Evolutionary conservation across 2,888 invertebrate genomes (phyloP), one percentile per base, ranked within the genome.

Genomic region (Emmelina monodactyla): DNA sequence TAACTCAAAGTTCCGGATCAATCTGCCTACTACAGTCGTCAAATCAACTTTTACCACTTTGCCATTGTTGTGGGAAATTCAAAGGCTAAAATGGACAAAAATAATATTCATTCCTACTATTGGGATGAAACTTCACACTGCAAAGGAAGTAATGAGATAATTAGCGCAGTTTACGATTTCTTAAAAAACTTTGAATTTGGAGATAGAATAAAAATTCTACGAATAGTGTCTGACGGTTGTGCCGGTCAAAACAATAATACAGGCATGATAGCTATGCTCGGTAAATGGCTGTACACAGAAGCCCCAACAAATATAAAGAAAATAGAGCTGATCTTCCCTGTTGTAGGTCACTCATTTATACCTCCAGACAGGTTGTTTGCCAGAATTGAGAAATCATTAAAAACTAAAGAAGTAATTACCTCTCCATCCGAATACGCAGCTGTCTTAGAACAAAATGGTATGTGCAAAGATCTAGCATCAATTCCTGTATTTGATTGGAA

Each of bases 31-130:
- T 42, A 38, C 42, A 11, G 45, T 42, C 2, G 49, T 42, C 34
- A 41, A 40, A 13, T 42, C 28, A 38, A 49, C 39, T 35, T 45
- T 12, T 58, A 56, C 35, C 55, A 62, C 37, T 57, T 60, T 37
- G 51, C 56, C 10, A 43, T 59, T 15, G 50, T 53, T 35, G 31
- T 43, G 35, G 54, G 57, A n/a, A 36, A 33, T 35, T 58, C 58
- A 16, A 47, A 50, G 37, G 35, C 42, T 2, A 43, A 46, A 39
- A 40, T 45, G 2, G 19, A 4, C 2, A 38, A 37, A 37, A 25
- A 39, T 34, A 45, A 43, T 31, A 38, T 45, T 2, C 29, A 19
- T 29, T 39, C 39, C 9, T 43, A 45, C 25, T 41, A 37, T 16
- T 43, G 45, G 42, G 34, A 11, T 25, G 42, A 45, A 34, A 28